Evolutionary conservation across 2,888 invertebrate genomes (phyloP), one percentile per base, ranked within the genome.

Genomic region (Eledona agricola): DNA sequence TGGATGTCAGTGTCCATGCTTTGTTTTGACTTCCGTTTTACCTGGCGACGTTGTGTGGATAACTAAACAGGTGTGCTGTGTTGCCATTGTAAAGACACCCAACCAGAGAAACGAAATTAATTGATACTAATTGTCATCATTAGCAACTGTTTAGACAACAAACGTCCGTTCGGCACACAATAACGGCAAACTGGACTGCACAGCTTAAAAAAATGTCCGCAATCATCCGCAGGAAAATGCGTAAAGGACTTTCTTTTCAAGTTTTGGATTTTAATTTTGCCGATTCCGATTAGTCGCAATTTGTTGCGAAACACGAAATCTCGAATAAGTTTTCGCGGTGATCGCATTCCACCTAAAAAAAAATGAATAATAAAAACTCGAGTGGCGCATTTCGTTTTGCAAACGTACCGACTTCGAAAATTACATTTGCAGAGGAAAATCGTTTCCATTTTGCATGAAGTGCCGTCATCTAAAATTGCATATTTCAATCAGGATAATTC

Each of bases 401-500:
- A 31, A 31, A 31, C 10, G 31, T n/a, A 9, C 31, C 15, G 12
- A 12, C 31, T 13, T 15, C 31, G 31, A 38, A 49, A 49, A 49
- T 49, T 31, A 15, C 29, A 49, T 49, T 49, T 38, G 49, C 13
- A 16, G 20, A 40, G 23, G 22, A 10, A 38, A 59, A 60, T 63
- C 60, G 55, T 55, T 59, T 63, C 60, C 57, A 55, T 58, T 58
- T 64, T 59, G 49, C 49, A 56, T 57, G 50, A 59, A 59, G 58
- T 56, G 38, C 58, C 58, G 61, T 58, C 59, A 62, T 55, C 57
- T 57, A 57, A 67, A 71, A 72, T 70, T 69, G 70, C 67, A 71
- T 71, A 66, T 69, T 69, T 65, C 63, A 66, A 66, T 67, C 63
- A 51, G 37, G 42, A 58, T 66, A 67, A 65, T 69, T 66, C 64